phyloP scores from a whole-genome alignment of 1,140 invertebrate genomes.

The Agrypnia vestita region DNA sequence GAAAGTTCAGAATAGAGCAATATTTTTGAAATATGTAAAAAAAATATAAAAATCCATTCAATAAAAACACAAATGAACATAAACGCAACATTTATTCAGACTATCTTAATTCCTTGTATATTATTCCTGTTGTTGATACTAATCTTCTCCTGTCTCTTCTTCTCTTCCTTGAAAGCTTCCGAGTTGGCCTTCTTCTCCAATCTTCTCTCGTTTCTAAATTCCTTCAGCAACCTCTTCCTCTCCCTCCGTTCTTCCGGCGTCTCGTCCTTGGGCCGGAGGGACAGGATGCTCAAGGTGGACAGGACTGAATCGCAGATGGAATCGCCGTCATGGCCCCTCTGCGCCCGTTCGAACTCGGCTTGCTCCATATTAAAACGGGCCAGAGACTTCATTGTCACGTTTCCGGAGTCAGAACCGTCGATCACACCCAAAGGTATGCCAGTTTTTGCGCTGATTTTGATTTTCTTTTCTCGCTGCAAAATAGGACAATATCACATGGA shows the following conservation, averaged over 20 bases:
- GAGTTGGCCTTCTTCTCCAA: slow-evolving; percentile 91
- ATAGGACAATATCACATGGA: too few species aligned
- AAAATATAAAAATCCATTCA: too few species aligned
- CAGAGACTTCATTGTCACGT: slow-evolving; percentile 81
- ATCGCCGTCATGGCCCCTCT: slow-evolving; percentile 68
- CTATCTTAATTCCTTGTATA: slow-evolving; percentile 80
- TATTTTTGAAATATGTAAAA: too few species aligned
- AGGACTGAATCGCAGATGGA: slow-evolving; percentile 78
- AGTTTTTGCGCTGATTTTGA: slow-evolving; percentile 81
- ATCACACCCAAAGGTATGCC: slow-evolving; percentile 83
- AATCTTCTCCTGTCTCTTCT: slow-evolving; percentile 86
- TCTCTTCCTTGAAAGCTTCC: slow-evolving; percentile 91
- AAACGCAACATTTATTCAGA: slow-evolving; percentile 66
- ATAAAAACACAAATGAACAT: slow-evolving; percentile 4
- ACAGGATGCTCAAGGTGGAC: slow-evolving; percentile 81
- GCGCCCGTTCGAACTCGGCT: slow-evolving; percentile 55
- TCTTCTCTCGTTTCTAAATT: slow-evolving; percentile 87
- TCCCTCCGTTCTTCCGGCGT: slow-evolving; percentile 85
- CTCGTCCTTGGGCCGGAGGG: slow-evolving; percentile 87
- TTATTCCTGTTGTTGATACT: slow-evolving; percentile 83
- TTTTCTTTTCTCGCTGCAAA: slow-evolving; percentile 73
- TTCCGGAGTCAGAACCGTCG: slow-evolving; percentile 69
- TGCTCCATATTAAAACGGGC: slow-evolving; percentile 78
- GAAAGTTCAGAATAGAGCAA: too few species aligned
- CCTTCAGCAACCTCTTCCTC: slow-evolving; percentile 87